A percentile compares a stretch with the other conserved stretches of the same genome.
Evolutionary conservation across 1,140 invertebrate species (phyloP).

Genomic region (Grapholita molesta): DNA sequence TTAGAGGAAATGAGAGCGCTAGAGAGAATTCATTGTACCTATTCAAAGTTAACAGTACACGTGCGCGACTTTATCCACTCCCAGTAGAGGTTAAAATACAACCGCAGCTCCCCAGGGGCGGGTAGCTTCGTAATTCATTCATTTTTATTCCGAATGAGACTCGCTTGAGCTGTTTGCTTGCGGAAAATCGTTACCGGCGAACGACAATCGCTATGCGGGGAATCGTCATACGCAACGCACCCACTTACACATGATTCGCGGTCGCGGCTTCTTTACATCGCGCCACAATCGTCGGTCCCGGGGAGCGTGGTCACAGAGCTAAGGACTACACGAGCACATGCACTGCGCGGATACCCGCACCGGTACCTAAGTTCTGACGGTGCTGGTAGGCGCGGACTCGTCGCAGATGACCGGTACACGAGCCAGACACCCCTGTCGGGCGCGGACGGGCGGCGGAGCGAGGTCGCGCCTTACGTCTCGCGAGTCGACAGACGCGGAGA

Average conservation of each 20-base stretch:
- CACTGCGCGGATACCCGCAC: conserved; percentile 30
- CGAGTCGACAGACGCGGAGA: conserved; percentile 32
- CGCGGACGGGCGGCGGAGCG: conserved; percentile 26
- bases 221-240: conserved; percentile 56
- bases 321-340: conserved; percentile 40
- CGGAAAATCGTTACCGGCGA: conserved; percentile 57
- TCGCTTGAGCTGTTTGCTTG: conserved; percentile 36
- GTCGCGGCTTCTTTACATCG: conserved; percentile 71
- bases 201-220: conserved; percentile 46
- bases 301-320: conserved; percentile 55
- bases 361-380: conserved; percentile 10
- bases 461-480: conserved; percentile 51
- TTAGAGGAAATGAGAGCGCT: conserved; percentile 30
- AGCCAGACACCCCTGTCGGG: conserved; percentile 14
- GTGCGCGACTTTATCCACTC: conserved; percentile 57
- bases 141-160: conserved; percentile 51
- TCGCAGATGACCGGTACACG: conserved; percentile 23
- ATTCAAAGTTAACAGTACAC: conserved; percentile 51
- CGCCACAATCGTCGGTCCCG: conserved; percentile 67
- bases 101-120: conserved; percentile 31
- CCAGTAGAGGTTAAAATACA: conserved; percentile 60
- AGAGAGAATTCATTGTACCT: conserved; percentile 38
- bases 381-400: conserved; percentile 24
- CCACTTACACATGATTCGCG: conserved; percentile 75
- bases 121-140: conserved; percentile 50